Conservation (phyloP, 2,888 invertebrate species). For the Mesochorus sp. region DNA sequence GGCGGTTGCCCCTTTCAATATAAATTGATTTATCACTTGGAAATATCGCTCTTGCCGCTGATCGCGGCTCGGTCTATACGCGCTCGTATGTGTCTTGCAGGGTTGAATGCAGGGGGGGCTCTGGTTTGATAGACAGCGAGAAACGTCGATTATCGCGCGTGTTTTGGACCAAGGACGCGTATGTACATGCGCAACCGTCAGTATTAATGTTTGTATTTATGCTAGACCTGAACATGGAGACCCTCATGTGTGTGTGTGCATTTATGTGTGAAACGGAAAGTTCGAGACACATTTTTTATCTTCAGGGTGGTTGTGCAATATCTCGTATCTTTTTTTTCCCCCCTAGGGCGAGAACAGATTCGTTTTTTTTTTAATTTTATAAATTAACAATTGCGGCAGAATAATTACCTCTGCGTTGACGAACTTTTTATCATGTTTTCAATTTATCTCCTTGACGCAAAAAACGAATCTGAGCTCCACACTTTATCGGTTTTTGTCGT, state of each 20-base stretch:
- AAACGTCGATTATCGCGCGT: slow-evolving; percentile 41
- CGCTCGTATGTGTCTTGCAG: neutral
- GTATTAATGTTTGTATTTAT: slow-evolving; percentile 9
- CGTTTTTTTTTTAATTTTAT: neutral
- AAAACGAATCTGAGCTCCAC: too few species aligned
- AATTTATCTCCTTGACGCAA: too few species aligned
- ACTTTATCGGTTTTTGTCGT: too few species aligned
- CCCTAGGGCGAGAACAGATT: neutral
- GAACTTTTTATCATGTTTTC: too few species aligned
- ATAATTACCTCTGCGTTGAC: too few species aligned
- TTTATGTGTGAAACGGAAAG: slow-evolving; percentile 11
- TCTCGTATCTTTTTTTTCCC: neutral
- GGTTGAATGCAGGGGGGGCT: slow-evolving; percentile 1
- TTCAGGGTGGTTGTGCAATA: neutral
- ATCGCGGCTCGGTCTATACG: neutral
- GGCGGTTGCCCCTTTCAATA: slow-evolving; percentile 51
- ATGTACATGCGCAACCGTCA: slow-evolving; percentile 24
- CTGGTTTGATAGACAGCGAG: slow-evolving; percentile 45
- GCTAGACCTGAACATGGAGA: neutral
- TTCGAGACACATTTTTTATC: slow-evolving; percentile 29
- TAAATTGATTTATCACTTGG: slow-evolving; percentile 59
- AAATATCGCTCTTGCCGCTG: slow-evolving; percentile 41
- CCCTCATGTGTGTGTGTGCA: neutral
- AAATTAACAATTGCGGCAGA: too few species aligned
- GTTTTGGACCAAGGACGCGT: slow-evolving; percentile 51